Conservation (phyloP, 1,140 invertebrate genomes). For the Drosophila punjabiensis region DNA sequence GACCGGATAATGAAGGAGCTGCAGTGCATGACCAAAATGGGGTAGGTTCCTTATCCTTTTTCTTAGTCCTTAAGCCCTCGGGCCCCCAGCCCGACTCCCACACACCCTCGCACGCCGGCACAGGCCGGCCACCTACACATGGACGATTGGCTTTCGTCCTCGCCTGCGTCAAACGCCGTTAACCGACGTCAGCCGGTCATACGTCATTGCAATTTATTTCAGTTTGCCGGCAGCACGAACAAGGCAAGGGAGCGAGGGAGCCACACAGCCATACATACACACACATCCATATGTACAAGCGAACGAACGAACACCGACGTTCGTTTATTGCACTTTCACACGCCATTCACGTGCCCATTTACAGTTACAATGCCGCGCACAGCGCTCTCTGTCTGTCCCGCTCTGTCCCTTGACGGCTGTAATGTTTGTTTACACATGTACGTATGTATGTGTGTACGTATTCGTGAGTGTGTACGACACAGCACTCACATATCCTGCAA, state of each 20-base stretch:
- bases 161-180: conserved; percentile 64
- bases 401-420: conserved; percentile 31
- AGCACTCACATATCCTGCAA: conserved; percentile 31
- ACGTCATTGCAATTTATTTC: conserved; percentile 81
- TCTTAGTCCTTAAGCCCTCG: not conserved
- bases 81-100: not conserved
- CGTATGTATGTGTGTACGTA: not conserved
- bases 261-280: not conserved
- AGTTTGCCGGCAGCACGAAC: conserved; percentile 39
- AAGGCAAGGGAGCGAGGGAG: not conserved
- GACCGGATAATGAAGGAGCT: conserved; percentile 91
- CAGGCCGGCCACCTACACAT: conserved; percentile 73
- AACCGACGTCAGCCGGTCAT: conserved; percentile 70
- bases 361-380: conserved; percentile 51
- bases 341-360: conserved; percentile 77
- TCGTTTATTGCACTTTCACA: conserved; percentile 83
- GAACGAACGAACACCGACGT: conserved; percentile 25
- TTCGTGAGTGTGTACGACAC: not conserved
- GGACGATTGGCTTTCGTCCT: conserved; percentile 21
- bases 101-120: not conserved
- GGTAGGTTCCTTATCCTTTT: conserved; percentile 85
- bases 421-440: conserved; percentile 64
- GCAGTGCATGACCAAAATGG: conserved; percentile 92
- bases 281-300: not conserved
- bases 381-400: conserved; percentile 7